Evolutionary conservation across 2,113 vertebrate genomes (phyloP), one percentile per base, ranked within the genome.

Genomic region (Romanogobio albipinnatus): DNA sequence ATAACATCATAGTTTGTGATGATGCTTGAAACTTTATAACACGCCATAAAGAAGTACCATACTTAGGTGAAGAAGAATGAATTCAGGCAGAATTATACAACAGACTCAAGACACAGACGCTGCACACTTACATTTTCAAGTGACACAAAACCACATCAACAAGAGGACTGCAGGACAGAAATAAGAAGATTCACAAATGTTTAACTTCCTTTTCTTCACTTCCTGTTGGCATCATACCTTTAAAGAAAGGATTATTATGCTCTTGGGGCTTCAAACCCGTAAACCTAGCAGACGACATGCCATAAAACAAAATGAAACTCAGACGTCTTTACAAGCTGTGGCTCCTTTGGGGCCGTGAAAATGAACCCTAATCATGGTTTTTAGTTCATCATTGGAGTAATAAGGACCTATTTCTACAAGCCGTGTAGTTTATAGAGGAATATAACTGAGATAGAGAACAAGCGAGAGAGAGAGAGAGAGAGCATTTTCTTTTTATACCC

Each of bases 321-420:
- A 26, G 86, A 62, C 43, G 61, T 15, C 62, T 76, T 84, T 53
- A 88, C 17, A 66, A 86, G 76, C 33, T 14, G 68, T 80, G 84
- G 49, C 74, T 81, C 76, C 78, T 76, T n/a, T 71, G 33, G 61
- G 68, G 26, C 51, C 8, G 3, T 14, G 51, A 71, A 71, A 81
- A 88, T 49, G 36, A 59, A 71, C 61, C 81, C 70, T 88, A 84
- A 84, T 88, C 70, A 81, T 79, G 51, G 59, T 59, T 85, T 85
- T 85, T 22, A 62, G 73, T 64, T 86, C 47, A 83, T 83, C 82
- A 80, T 61, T 76, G 61, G 17, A 43, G 59, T 76, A 84, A 84
- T 81, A 80, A 84, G 84, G 24, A 66, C 75, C 76, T 81, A 76
- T 86, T 56, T 76, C 36, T 76, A 84, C 70, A 81, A 86, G 81